A percentile compares a stretch with the other conserved stretches of the same genome.
Evolutionary conservation across 2,113 vertebrate genomes (phyloP).

Genomic region (Cottus gobio): DNA sequence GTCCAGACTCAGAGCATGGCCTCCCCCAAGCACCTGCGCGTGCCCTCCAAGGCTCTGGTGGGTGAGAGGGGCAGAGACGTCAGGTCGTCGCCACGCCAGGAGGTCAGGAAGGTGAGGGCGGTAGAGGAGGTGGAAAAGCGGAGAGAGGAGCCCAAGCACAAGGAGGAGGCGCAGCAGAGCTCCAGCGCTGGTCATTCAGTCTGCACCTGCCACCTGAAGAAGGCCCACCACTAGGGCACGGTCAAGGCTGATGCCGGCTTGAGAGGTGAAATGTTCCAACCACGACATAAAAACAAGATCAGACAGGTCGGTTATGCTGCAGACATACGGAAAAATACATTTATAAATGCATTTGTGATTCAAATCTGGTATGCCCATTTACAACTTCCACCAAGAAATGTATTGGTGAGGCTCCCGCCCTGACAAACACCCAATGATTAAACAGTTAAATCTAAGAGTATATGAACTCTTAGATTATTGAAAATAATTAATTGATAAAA

Average conservation of each 20-base stretch:
- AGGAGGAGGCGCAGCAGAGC: slow-evolving; percentile 70
- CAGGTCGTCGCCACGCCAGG: slow-evolving; percentile 61
- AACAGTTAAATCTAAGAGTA: slow-evolving; percentile 6
- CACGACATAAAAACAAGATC: slow-evolving; percentile 5
- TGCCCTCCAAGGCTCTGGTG: slow-evolving; percentile 78
- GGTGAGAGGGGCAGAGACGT: slow-evolving; percentile 79
- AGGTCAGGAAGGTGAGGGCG: slow-evolving; percentile 71
- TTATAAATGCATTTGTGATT: neutral
- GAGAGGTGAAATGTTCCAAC: slow-evolving; percentile 9
- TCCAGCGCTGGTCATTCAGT: slow-evolving; percentile 67
- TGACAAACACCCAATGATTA: neutral
- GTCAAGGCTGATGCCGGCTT: neutral
- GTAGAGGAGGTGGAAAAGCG: slow-evolving; percentile 75
- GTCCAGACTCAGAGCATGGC: slow-evolving; percentile 87
- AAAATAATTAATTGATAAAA: neutral
- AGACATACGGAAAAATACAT: neutral
- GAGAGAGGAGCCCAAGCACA: slow-evolving; percentile 72
- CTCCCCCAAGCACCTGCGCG: slow-evolving; percentile 88
- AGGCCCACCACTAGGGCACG: slow-evolving; percentile 65
- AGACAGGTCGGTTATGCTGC: slow-evolving; percentile 4
- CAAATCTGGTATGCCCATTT: neutral
- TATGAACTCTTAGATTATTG: neutral
- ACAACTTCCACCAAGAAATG: neutral
- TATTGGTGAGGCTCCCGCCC: neutral
- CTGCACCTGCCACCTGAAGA: slow-evolving; percentile 83